Conservation (phyloP, 2,888 invertebrate species). For the Pachycephus smyrnensis region DNA sequence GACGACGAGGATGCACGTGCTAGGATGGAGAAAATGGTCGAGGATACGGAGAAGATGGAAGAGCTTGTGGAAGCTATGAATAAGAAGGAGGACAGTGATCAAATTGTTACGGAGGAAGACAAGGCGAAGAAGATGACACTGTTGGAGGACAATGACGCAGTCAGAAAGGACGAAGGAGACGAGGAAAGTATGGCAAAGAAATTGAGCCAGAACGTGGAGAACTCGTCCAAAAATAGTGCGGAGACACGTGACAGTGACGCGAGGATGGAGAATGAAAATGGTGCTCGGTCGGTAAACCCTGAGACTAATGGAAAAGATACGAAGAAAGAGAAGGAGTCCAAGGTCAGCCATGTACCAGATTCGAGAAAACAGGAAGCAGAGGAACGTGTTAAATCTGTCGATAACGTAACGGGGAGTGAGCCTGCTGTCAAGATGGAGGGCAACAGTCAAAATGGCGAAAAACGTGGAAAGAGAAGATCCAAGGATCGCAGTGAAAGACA, state of each 20-base stretch:
- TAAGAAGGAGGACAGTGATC: constrained; percentile 1
- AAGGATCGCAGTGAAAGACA: constrained; percentile 29
- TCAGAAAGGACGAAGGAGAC: constrained; percentile 2
- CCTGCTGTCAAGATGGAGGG: not conserved
- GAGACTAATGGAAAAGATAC: not conserved
- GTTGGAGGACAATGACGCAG: constrained; percentile 2
- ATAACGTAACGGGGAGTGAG: constrained; percentile 6
- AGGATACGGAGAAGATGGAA: constrained; percentile 54
- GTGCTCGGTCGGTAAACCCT: constrained; percentile 8
- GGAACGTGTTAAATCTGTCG: constrained; percentile 3
- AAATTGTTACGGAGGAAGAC: not conserved
- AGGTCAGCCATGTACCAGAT: constrained; percentile 12
- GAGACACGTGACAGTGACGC: constrained; percentile 24
- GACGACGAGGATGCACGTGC: constrained; percentile 42
- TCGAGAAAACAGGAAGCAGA: constrained; percentile 17
- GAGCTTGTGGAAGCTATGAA: not conserved
- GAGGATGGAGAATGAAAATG: constrained; percentile 21
- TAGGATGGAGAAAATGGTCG: constrained; percentile 59
- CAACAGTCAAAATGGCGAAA: constrained; percentile 21
- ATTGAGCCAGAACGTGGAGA: not conserved
- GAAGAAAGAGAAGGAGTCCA: constrained; percentile 12
- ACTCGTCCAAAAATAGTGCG: constrained; percentile 26
- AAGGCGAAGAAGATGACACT: not conserved
- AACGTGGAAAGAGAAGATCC: constrained; percentile 14
- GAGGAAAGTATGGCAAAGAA: not conserved